Evolutionary conservation across 1,140 invertebrate genomes (phyloP).

Genomic region (Coboldia fuscipes): DNA sequence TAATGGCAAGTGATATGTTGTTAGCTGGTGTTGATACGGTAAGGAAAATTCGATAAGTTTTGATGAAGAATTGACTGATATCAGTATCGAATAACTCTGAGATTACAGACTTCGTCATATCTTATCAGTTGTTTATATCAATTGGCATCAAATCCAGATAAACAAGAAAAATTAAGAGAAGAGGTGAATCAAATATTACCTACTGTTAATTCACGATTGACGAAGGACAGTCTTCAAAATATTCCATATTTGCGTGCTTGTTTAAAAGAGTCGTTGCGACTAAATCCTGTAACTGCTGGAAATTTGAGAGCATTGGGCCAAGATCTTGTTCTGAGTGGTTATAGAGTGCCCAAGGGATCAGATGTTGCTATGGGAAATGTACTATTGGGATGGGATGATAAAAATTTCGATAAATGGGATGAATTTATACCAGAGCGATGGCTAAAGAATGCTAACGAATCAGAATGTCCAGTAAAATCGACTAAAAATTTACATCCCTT

Average conservation of each 20-base stretch:
- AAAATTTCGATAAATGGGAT: conserved; percentile 25
- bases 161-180: conserved; percentile 39
- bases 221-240: conserved; percentile 25
- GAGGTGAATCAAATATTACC: conserved; percentile 32
- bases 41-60: no score
- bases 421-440: conserved; percentile 36
- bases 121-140: not conserved
- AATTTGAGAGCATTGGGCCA: conserved; percentile 24
- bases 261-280: conserved; percentile 36
- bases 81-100: no score
- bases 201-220: conserved; percentile 23
- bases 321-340: conserved; percentile 30
- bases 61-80: no score
- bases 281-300: conserved; percentile 27
- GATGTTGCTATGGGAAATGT: conserved; percentile 26
- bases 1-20: conserved; percentile 50
- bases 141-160: conserved; percentile 23
- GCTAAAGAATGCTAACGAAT: conserved; percentile 14
- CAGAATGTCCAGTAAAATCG: no score
- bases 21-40: conserved; percentile 58
- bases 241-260: conserved; percentile 38
- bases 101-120: conserved; percentile 7
- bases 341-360: conserved; percentile 33
- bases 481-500: no score
- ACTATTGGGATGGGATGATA: conserved; percentile 21